phyloP scores from a whole-genome alignment of 2,888 invertebrate genomes.

The Drosophila borborema region DNA sequence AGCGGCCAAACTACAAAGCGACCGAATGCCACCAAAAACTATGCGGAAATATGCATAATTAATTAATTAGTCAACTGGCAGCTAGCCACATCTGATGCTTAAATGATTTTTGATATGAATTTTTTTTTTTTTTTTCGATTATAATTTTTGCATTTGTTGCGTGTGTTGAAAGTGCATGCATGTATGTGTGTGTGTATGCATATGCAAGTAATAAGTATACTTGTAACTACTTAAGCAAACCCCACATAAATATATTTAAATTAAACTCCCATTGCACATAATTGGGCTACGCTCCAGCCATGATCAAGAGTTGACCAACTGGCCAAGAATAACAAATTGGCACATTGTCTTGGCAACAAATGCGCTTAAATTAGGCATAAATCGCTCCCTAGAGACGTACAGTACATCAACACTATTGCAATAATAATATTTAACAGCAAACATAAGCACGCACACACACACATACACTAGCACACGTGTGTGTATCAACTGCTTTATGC shows the following conservation, averaged over 20 bases:
- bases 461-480: conserved; percentile 5
- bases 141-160: conserved; percentile 46
- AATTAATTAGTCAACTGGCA: conserved; percentile 68
- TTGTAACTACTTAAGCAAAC: conserved; percentile 13
- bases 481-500: conserved; percentile 1
- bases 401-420: conserved; percentile 56
- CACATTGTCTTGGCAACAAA: conserved; percentile 63
- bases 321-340: conserved; percentile 49
- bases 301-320: conserved; percentile 18
- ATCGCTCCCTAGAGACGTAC: conserved; percentile 60
- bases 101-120: conserved; percentile 30
- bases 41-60: conserved; percentile 76
- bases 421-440: conserved; percentile 75
- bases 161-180: neutral
- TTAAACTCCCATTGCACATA: conserved; percentile 18
- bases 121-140: conserved; percentile 10
- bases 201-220: conserved; percentile 13
- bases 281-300: conserved; percentile 9
- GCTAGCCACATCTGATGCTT: conserved; percentile 2
- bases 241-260: conserved; percentile 26
- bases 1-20: conserved; percentile 68
- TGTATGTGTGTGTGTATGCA: neutral
- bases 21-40: conserved; percentile 47
- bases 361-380: conserved; percentile 66
- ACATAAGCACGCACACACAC: conserved; percentile 22